A percentile compares a stretch with the other conserved stretches of the same genome.
These are phyloP conservation scores for Drosophila niveifrons DNA, from an alignment of 2,888 invertebrate species.

Conservation along the genomic window DNA sequence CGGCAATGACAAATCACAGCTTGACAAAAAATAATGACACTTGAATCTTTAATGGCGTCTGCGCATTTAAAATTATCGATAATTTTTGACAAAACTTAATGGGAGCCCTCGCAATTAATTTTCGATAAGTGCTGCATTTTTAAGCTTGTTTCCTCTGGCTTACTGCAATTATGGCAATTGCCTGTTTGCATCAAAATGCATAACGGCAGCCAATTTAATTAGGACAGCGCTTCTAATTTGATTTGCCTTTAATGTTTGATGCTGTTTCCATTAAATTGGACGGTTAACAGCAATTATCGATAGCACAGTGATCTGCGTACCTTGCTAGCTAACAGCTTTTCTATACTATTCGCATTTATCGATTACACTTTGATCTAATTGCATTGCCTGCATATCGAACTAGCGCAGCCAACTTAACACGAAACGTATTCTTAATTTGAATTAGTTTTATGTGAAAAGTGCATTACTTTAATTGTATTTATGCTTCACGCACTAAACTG, in stretches of 20 bases:
- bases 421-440: no score
- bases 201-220: not conserved
- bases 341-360: not conserved
- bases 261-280: no score
- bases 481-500: constrained; percentile 50
- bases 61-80: not conserved
- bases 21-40: not conserved
- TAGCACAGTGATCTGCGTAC: not conserved
- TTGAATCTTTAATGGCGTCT: not conserved
- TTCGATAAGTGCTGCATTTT: not conserved
- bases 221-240: not conserved
- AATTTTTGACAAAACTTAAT: not conserved
- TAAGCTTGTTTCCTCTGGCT: not conserved
- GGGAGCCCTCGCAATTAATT: not conserved
- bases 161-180: not conserved
- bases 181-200: not conserved
- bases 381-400: not conserved
- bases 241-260: not conserved
- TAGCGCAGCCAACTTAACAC: constrained; percentile 2
- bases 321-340: not conserved
- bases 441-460: no score
- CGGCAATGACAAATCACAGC: not conserved
- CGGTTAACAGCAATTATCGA: constrained; percentile 17
- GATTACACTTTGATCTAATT: not conserved
- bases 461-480: no score